phyloP scores from a whole-genome alignment of 2,797 vertebrate species.

The Menidia menidia region DNA sequence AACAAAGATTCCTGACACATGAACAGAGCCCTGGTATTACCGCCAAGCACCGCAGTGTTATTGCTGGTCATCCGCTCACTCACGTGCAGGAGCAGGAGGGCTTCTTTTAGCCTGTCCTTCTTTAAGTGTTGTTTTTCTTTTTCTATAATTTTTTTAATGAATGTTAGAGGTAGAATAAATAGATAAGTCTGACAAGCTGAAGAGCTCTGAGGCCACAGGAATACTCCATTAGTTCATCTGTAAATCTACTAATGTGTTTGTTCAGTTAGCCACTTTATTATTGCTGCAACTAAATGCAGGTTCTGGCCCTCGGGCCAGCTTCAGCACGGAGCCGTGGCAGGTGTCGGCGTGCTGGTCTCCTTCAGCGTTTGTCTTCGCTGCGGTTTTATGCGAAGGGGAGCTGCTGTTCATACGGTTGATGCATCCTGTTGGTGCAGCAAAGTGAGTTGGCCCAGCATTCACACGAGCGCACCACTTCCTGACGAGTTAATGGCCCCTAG shows the following conservation, averaged over 20 bases:
- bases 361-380: slow-evolving; percentile 14
- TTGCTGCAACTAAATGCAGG: background rate
- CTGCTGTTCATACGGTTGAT: slow-evolving; percentile 23
- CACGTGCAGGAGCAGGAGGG: slow-evolving; percentile 46
- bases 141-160: background rate
- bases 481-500: slow-evolving; percentile 66
- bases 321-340: background rate
- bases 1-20: slow-evolving; percentile 67
- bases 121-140: background rate
- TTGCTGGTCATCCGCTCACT: slow-evolving; percentile 48
- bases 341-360: background rate
- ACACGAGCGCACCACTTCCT: slow-evolving; percentile 68
- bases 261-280: background rate
- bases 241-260: slow-evolving; percentile 4
- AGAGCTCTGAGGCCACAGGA: background rate
- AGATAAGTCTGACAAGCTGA: background rate
- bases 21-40: slow-evolving; percentile 42
- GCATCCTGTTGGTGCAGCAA: slow-evolving; percentile 47
- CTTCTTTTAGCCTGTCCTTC: background rate
- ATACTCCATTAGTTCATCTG: background rate
- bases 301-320: background rate
- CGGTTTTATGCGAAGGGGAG: slow-evolving; percentile 16
- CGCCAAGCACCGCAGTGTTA: slow-evolving; percentile 51
- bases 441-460: slow-evolving; percentile 41
- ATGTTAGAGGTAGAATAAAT: background rate